Conservation (phyloP, 1,140 invertebrate genomes). For the Dendroctonus valens region DNA sequence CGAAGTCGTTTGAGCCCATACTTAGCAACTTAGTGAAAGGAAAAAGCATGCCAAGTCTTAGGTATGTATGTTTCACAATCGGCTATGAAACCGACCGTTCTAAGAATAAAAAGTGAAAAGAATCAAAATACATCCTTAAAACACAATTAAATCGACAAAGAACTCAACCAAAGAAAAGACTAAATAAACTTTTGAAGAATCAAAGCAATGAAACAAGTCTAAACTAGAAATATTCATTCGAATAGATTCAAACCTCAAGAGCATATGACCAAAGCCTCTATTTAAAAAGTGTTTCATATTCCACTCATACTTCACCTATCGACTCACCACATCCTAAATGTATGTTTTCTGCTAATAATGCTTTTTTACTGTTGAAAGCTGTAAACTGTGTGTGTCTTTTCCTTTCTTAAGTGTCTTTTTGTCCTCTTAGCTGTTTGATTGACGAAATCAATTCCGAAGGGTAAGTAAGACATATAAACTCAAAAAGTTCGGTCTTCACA, state of each 20-base stretch:
- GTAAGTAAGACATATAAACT: slow-evolving; percentile 60
- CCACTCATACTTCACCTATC: not conserved
- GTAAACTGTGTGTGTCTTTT: slow-evolving; percentile 13
- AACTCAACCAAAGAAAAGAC: no score
- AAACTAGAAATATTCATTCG: no score
- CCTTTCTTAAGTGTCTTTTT: slow-evolving; percentile 51
- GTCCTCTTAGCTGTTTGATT: slow-evolving; percentile 76
- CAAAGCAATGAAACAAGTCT: no score
- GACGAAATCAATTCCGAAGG: slow-evolving; percentile 78
- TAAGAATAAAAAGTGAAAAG: no score
- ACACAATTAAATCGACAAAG: no score
- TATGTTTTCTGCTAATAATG: not conserved
- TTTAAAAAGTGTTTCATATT: no score
- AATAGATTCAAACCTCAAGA: no score
- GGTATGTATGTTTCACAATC: slow-evolving; percentile 56
- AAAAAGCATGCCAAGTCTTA: slow-evolving; percentile 93
- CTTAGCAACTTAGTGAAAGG: slow-evolving; percentile 82
- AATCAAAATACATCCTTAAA: no score
- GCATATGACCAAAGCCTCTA: no score
- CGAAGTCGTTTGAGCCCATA: slow-evolving; percentile 57
- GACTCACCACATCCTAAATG: not conserved
- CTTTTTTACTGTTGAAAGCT: not conserved
- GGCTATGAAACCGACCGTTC: not conserved
- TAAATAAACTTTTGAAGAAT: no score
- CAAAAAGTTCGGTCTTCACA: not conserved